A percentile compares a stretch with the other conserved stretches of the same genome.
Evolutionary conservation across 2,797 vertebrate genomes (phyloP).

Genomic region (Phoebastria nigripes): DNA sequence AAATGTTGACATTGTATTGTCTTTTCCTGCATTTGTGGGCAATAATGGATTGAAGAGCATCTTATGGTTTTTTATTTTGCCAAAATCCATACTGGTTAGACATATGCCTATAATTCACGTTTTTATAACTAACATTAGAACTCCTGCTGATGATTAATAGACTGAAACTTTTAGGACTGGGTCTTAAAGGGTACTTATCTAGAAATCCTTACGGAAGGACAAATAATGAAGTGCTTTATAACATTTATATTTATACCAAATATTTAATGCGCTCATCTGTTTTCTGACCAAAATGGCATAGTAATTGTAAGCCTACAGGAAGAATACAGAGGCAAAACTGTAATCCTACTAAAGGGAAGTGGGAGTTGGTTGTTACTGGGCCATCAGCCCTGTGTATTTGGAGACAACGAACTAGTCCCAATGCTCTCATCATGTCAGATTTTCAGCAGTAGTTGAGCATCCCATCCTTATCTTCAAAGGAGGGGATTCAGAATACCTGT

Average conservation of each 20-base stretch:
- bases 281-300: background rate
- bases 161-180: background rate
- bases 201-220: background rate
- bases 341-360: background rate
- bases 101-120: background rate
- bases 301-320: background rate
- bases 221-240: background rate
- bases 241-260: background rate
- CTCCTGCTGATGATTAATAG: constrained; percentile 24
- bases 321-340: background rate
- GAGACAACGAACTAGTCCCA: background rate
- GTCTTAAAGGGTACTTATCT: background rate
- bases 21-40: constrained; percentile 49
- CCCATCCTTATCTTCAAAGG: background rate
- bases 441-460: background rate
- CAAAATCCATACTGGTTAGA: constrained; percentile 38
- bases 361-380: background rate
- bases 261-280: background rate
- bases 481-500: background rate
- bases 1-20: constrained; percentile 33
- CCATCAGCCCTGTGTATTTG: background rate
- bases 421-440: background rate
- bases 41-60: constrained; percentile 54
- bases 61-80: constrained; percentile 3
- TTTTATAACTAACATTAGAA: constrained; percentile 22